These are phyloP conservation scores for Nomada ferruginata DNA, from an alignment of 2,888 invertebrate species.

Conservation along the genomic window DNA sequence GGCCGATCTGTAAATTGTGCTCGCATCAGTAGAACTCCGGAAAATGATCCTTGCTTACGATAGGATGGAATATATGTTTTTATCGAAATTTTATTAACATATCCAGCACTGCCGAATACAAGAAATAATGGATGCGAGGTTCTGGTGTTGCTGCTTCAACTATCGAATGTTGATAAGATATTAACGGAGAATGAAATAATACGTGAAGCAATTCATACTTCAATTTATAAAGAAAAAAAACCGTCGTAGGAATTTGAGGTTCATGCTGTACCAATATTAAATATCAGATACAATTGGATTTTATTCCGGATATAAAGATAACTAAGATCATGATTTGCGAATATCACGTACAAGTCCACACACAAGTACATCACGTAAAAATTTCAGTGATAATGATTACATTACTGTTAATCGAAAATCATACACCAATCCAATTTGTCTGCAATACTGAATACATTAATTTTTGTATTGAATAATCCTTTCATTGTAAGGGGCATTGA, in stretches of 20 bases:
- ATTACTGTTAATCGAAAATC: slow-evolving; percentile 31
- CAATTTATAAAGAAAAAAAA: too few species aligned
- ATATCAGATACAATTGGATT: slow-evolving; percentile 14
- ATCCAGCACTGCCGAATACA: slow-evolving; percentile 53
- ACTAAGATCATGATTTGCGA: neutral
- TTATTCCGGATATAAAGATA: slow-evolving; percentile 45
- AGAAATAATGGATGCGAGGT: neutral
- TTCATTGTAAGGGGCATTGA: neutral
- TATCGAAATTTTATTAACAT: slow-evolving; percentile 18
- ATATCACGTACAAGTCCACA: slow-evolving; percentile 24
- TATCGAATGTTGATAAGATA: neutral
- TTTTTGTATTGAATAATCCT: slow-evolving; percentile 51
- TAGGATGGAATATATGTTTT: slow-evolving; percentile 24
- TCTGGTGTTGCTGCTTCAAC: neutral
- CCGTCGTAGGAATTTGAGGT: neutral
- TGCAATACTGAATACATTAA: slow-evolving; percentile 55
- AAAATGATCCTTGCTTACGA: slow-evolving; percentile 88
- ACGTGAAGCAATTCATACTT: neutral
- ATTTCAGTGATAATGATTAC: slow-evolving; percentile 22
- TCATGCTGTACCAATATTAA: neutral
- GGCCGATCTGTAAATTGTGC: slow-evolving; percentile 86
- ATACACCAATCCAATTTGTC: slow-evolving; percentile 37
- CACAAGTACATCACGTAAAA: slow-evolving; percentile 31
- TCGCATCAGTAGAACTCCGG: slow-evolving; percentile 87
- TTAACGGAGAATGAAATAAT: neutral